Evolutionary conservation across 2,888 invertebrate species (phyloP), one percentile per base, ranked within the genome.

Genomic region (Clunio marinus): DNA sequence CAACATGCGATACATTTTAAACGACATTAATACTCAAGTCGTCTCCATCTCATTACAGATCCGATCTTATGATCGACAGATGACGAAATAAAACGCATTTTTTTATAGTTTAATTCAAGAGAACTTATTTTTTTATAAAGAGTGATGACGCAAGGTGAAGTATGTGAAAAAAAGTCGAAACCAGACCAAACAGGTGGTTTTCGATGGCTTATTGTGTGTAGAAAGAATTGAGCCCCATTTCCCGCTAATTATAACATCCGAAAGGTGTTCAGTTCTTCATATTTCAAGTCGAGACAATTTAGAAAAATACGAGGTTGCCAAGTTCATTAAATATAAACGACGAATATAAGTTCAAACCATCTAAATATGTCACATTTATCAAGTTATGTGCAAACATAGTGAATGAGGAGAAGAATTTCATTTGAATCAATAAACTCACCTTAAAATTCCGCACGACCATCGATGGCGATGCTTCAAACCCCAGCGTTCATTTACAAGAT

Each of bases 31-130:
- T 59, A n/a, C 13, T 4, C 5, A 32, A 59, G 59, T 7, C 15
- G 37, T 60, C 37, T 41, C 41, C 62, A 62, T 62, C 62, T 62
- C 41, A 25, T 37, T 62, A 37, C 24, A 15, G 62, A 37, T 35
- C 13, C 32, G 28, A 15, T 59, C 32, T 59, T 15, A 15, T 13
- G 25, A 32, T 59, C 59, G 37, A 41, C 62, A 62, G 62, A 62
- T 62, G 62, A 62, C 62, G 2, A 41, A n/a, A 41, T 10, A n/a
- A 41, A 32, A 41, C 41, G 62, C 62, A 62, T 60, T 25, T 15
- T 57, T 57, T 20, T 13, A 20, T 15, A 41, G 2, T 37, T 37
- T 37, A 35, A 35, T 13, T 35, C 35, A 35, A 35, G 8, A 35
- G n/a, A 35, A 35, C 35, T 35, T n/a, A 35, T n/a, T n/a, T 35